A percentile compares a stretch with the other conserved stretches of the same genome.
These are phyloP conservation scores for Pycnomerus fuliginosus DNA, from an alignment of 2,888 invertebrate genomes.

Conservation along the genomic window DNA sequence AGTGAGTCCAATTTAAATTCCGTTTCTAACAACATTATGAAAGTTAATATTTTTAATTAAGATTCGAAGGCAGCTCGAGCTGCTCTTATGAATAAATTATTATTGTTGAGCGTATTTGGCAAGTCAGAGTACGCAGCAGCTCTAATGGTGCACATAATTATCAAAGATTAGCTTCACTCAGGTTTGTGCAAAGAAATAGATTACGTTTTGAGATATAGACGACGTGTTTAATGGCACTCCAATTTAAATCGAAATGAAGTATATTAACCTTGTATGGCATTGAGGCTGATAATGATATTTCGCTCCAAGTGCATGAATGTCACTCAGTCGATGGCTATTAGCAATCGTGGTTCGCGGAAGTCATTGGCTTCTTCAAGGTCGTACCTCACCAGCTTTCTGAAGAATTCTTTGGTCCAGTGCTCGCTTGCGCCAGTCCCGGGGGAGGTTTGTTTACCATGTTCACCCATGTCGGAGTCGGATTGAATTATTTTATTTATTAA, in stretches of 20 bases:
- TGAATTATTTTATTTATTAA: too few relatives aligned
- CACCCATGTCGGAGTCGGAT: too few relatives aligned
- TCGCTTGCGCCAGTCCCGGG: slow-evolving; percentile 10
- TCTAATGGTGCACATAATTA: too few relatives aligned
- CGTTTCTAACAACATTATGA: too few relatives aligned
- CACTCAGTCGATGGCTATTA: slow-evolving; percentile 42
- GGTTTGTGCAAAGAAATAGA: slow-evolving; percentile 2
- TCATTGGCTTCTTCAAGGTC: slow-evolving; percentile 46
- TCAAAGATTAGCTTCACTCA: too few relatives aligned
- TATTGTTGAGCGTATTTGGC: too few relatives aligned
- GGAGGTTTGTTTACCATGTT: too few relatives aligned
- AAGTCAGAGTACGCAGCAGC: too few relatives aligned
- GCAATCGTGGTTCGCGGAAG: slow-evolving; percentile 40
- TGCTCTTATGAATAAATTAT: too few relatives aligned
- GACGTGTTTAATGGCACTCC: slow-evolving; percentile 12
- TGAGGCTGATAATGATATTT: slow-evolving; percentile 38
- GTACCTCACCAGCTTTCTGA: slow-evolving; percentile 24
- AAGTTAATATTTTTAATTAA: too few relatives aligned
- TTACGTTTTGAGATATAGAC: slow-evolving; percentile 6
- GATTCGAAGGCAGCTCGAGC: too few relatives aligned
- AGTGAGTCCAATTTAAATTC: too few relatives aligned
- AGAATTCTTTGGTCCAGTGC: slow-evolving; percentile 28
- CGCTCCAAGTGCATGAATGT: slow-evolving; percentile 37
- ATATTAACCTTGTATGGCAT: slow-evolving; percentile 37
- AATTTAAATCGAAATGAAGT: slow-evolving; percentile 37